Evolutionary conservation across 2,797 vertebrate genomes (phyloP), one percentile per base, ranked within the genome.

Genomic region (Pantherophis alleghaniensis): DNA sequence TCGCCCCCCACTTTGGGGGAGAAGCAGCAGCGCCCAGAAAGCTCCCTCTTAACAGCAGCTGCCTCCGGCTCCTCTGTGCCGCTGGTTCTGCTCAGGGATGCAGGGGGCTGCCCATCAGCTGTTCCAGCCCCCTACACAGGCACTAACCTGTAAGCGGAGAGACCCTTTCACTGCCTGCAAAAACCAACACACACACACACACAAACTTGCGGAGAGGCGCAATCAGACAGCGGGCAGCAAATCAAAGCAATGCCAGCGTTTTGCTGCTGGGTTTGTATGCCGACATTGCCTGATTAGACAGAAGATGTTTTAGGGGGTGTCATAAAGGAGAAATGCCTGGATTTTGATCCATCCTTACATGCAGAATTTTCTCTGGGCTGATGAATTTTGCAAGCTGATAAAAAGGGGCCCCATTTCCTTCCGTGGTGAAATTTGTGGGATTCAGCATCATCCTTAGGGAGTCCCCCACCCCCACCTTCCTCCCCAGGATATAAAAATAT

Each of bases 21-120:
- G 10, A 2, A 26, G 20, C 5, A 47, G 37, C 37, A 32, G 56
- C 6, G 7, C 20, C 74, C 26, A 74, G 42, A 24, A 22, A 24
- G 20, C 37, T 87, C 11, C 26, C 56, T 56, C 32, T 59, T 7
- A 7, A 11, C 32, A 14, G n/a, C 86, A 3, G 56, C 60, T 16
- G 91, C 37, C 47, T 56, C 61, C 42, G 66, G 18, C 63, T 37
- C 63, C 32, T 60, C 63, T 66, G 90, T 91, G 26, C 13, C 53
- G 56, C 86, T 91, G 37, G 13, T 11, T 59, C 32, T 63, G 93
- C 95, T 93, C 92, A 51, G 94, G 89, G 93, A 94, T 95, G 92
- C 91, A 89, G 32, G 90, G 93, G 89, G 56, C 79, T 89, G 86
- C n/a, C 32, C 42, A 20, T 79, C 94, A 51, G 66, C 93, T 91